These are phyloP conservation scores for Nomada lathburiana DNA, from an alignment of 2,888 invertebrate species.

Conservation along the genomic window DNA sequence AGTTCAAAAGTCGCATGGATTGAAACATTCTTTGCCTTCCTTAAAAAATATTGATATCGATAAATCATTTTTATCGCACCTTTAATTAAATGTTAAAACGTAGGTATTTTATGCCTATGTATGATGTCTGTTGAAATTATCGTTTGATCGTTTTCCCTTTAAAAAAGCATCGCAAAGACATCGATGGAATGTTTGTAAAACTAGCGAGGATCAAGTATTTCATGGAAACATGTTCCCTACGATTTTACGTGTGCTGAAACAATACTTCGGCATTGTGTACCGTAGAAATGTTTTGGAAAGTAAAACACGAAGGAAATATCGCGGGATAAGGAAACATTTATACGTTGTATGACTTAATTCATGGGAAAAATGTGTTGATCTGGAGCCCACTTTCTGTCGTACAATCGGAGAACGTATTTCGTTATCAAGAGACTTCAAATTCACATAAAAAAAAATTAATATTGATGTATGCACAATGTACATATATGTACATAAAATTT, in stretches of 20 bases:
- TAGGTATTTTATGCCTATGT: too few relatives aligned
- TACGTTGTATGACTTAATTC: neutral
- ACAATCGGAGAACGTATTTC: neutral
- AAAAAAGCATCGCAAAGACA: neutral
- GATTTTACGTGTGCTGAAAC: neutral
- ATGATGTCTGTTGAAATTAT: too few relatives aligned
- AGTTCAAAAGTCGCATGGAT: neutral
- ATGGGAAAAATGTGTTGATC: neutral
- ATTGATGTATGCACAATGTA: too few relatives aligned
- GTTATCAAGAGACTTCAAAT: too few relatives aligned
- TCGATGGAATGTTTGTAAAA: constrained; percentile 10
- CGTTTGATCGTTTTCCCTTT: neutral
- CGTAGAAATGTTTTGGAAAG: neutral
- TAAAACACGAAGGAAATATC: neutral
- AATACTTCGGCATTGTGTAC: neutral
- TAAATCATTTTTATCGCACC: neutral
- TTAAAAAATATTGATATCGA: neutral
- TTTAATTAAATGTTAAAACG: constrained; percentile 13
- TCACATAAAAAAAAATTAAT: too few relatives aligned
- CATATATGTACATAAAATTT: too few relatives aligned
- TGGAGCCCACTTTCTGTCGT: neutral
- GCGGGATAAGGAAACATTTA: neutral
- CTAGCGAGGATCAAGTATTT: constrained; percentile 1
- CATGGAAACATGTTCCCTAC: neutral
- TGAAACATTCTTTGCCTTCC: neutral